Base-by-base conservation (phyloP, 2,888 invertebrate species). In the Saturnia japonica region DNA sequence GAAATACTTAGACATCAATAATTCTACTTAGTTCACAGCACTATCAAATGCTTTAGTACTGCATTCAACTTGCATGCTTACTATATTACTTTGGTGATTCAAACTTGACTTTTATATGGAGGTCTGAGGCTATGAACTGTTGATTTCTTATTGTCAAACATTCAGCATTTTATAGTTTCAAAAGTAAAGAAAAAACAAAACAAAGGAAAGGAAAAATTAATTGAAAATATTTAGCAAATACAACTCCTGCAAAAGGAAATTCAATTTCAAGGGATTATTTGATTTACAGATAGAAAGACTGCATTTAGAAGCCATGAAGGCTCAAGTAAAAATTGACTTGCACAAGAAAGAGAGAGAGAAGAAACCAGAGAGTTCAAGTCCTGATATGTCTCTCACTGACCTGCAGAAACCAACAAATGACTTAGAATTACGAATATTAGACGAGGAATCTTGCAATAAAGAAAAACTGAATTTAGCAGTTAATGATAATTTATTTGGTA, bases 201-300 rank as follows among this genome's bases (percentile, higher is more conserved):
- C n/a, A n/a, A n/a, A n/a, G n/a, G 4, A 51, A n/a, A 51, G 19
- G 51, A 16, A 51, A 51, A 51, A 51, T 19, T 9, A n/a, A 54
- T 22, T 54, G 47, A 3, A 16, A 1, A 47, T 4, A 16, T 16
- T 47, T 16, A 47, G 1, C 11, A 14, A 47, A 47, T 47, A 47
- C 6, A 6, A 14, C 16, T 1, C 3, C 1, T 6, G 6, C 1
- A 47, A 16, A 16, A 16, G 16, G 16, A 12, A 47, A 1, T 47
- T 47, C 19, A 7, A 47, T 19, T 47, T 47, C 7, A 47, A 19
- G 6, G 16, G 47, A 19, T 4, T 43, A 43, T 70, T 64, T 34
- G 28, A 57, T 22, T 81, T 84, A 57, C 75, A 93, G 93, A 90
- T 93, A 43, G 93, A 93, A 79, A 82, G 86, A 71, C 76, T 92